Evolutionary conservation across 2,797 vertebrate genomes (phyloP).

Genomic region (Echiichthys vipera): DNA sequence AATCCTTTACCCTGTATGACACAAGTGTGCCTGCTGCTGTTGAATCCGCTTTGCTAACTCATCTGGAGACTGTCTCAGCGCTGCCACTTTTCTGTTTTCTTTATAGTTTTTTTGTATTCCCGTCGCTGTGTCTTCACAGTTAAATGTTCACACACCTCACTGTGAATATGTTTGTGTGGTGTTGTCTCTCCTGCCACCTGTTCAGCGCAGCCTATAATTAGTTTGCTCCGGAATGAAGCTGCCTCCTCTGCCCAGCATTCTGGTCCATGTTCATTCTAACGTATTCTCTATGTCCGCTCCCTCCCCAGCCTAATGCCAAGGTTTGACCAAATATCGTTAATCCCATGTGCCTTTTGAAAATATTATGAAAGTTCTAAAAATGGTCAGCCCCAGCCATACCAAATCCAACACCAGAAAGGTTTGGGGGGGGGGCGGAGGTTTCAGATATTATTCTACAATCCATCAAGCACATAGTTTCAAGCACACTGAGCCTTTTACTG

Average conservation of each 20-base stretch:
- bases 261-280: background rate
- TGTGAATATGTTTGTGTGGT: conserved; percentile 10
- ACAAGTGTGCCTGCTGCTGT: background rate
- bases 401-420: background rate
- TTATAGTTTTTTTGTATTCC: background rate
- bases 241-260: background rate
- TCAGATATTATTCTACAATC: background rate
- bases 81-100: background rate
- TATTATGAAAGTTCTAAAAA: background rate
- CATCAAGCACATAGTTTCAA: background rate
- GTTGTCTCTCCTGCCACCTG: conserved; percentile 63
- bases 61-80: background rate
- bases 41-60: background rate
- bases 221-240: conserved; percentile 45
- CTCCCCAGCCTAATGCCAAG: background rate
- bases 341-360: background rate
- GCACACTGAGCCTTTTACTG: background rate
- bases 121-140: background rate
- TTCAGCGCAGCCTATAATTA: conserved; percentile 62
- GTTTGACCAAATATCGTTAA: background rate
- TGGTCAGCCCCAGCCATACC: background rate
- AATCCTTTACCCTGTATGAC: background rate
- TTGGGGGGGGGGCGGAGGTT: background rate
- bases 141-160: conserved; percentile 6
- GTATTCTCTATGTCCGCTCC: background rate